Evolutionary conservation across 2,113 vertebrate genomes (phyloP).

Genomic region (Corythornis madagascariensis): DNA sequence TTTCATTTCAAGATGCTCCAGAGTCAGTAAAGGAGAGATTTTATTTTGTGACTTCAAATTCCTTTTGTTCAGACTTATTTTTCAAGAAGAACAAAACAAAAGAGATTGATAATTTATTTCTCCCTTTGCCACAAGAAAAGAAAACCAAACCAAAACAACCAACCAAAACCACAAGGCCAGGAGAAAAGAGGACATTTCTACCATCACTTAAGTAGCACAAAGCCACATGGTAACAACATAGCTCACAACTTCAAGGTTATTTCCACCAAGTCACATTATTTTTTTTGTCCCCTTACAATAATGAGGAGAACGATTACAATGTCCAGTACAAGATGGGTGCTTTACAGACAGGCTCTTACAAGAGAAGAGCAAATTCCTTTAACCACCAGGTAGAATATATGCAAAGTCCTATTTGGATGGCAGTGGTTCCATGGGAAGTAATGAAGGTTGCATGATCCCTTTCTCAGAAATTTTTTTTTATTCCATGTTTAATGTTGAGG

Average conservation of each 20-base stretch:
- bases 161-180: not conserved
- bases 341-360: not conserved
- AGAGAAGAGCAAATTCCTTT: not conserved
- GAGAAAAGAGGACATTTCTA: not conserved
- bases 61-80: not conserved
- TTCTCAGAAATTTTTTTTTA: not conserved
- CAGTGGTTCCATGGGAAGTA: not conserved
- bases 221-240: not conserved
- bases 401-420: not conserved
- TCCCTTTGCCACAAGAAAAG: not conserved
- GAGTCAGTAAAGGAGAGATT: not conserved
- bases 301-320: not conserved
- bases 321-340: not conserved
- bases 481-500: not conserved
- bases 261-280: not conserved
- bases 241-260: not conserved
- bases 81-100: not conserved
- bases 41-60: not conserved
- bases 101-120: not conserved
- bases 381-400: not conserved
- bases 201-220: not conserved
- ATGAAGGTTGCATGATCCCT: not conserved
- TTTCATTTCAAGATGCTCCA: not conserved
- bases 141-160: not conserved
- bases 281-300: rapidly evolving